Evolutionary conservation across 2,888 invertebrate species (phyloP).

Genomic region (Thecocarcelia acutangulata): DNA sequence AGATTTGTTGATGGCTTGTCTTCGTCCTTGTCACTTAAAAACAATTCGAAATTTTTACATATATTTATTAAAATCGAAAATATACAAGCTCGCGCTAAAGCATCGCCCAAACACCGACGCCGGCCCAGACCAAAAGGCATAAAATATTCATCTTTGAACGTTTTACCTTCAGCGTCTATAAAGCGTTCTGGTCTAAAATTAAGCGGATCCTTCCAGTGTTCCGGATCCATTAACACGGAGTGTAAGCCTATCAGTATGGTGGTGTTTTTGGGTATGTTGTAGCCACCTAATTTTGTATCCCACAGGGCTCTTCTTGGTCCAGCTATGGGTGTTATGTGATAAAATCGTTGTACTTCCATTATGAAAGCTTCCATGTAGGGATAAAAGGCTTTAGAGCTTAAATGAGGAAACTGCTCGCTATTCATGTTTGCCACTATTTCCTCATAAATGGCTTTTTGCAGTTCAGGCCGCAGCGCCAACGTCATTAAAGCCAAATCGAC

Average conservation of each 20-base stretch:
- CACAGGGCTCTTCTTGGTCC: conserved; percentile 83
- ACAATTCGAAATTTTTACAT: conserved; percentile 83
- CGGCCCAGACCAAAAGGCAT: conserved; percentile 83
- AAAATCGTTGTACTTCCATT: conserved; percentile 84
- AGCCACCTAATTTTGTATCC: conserved; percentile 83
- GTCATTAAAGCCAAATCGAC: conserved; percentile 85
- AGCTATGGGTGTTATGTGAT: conserved; percentile 83
- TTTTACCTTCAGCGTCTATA: conserved; percentile 79
- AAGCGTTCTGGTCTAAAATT: conserved; percentile 86
- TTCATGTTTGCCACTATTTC: conserved; percentile 82
- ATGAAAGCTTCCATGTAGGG: conserved; percentile 83
- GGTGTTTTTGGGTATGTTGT: conserved; percentile 83
- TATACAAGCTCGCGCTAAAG: conserved; percentile 84
- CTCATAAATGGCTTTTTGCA: conserved; percentile 83
- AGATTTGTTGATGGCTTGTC: conserved; percentile 81
- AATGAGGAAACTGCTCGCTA: conserved; percentile 72
- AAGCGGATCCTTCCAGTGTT: conserved; percentile 85
- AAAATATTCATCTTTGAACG: conserved; percentile 77
- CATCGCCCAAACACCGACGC: conserved; percentile 86
- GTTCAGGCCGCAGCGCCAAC: conserved; percentile 83
- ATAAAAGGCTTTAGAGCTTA: conserved; percentile 81
- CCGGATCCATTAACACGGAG: conserved; percentile 83
- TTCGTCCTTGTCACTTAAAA: conserved; percentile 78
- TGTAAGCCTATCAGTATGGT: conserved; percentile 83
- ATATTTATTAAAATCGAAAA: conserved; percentile 85